Percentiles rank a stretch among this genome's conserved stretches.
phyloP scores from a whole-genome alignment of 2,888 invertebrate genomes.

The Zootermopsis nevadensis region DNA sequence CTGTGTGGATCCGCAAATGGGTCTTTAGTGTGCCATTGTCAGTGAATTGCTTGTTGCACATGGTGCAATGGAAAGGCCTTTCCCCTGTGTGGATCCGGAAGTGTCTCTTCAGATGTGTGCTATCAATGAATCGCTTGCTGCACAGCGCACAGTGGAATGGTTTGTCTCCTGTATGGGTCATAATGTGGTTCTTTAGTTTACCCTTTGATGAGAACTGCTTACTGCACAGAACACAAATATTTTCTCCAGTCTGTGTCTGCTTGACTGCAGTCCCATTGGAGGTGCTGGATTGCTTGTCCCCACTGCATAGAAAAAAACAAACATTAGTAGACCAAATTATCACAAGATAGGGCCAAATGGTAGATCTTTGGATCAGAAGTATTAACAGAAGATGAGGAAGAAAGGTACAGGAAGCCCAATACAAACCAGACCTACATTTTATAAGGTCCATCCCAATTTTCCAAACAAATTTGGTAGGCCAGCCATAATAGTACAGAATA shows the following conservation, averaged over 20 bases:
- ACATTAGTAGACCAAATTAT: too few relatives aligned
- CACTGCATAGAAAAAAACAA: not conserved
- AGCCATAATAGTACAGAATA: too few relatives aligned
- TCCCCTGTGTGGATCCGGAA: slow-evolving; percentile 5
- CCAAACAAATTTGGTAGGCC: too few relatives aligned
- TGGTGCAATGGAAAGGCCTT: not conserved
- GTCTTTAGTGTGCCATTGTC: not conserved
- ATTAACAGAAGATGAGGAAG: too few relatives aligned
- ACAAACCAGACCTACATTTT: too few relatives aligned
- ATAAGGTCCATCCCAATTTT: too few relatives aligned
- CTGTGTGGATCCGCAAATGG: not conserved
- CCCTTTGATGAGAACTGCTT: slow-evolving; percentile 10
- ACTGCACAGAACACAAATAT: not conserved
- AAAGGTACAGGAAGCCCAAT: too few relatives aligned
- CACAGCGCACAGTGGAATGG: not conserved
- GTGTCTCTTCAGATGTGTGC: not conserved
- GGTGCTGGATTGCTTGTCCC: not conserved
- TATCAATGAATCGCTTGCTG: not conserved
- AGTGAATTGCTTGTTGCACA: slow-evolving; percentile 3
- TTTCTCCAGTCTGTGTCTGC: not conserved
- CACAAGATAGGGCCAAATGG: too few relatives aligned
- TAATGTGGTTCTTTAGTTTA: slow-evolving; percentile 8
- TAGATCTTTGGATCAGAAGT: too few relatives aligned
- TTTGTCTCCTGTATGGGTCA: slow-evolving; percentile 5
- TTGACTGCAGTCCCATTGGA: not conserved